Evolutionary conservation across 2,888 invertebrate genomes (phyloP).

Genomic region (Perizoma flavofasciatum): DNA sequence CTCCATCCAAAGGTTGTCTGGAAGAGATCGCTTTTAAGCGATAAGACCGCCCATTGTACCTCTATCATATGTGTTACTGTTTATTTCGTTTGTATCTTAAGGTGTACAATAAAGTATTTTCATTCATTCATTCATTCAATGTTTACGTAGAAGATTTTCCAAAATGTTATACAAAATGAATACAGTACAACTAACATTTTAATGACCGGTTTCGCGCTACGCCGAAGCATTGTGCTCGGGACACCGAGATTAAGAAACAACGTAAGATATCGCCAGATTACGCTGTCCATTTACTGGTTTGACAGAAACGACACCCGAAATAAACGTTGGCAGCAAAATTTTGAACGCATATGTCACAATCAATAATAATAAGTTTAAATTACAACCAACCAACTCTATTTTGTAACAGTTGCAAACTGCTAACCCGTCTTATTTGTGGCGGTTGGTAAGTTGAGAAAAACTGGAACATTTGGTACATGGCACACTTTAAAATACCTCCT

Average conservation of each 20-base stretch:
- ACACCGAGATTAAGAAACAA: conserved; percentile 16
- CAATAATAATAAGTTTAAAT: conserved; percentile 9
- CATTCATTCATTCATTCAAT: too few species aligned
- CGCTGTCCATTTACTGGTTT: conserved; percentile 16
- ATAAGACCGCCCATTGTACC: too few species aligned
- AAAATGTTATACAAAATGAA: background rate
- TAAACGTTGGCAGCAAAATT: conserved; percentile 35
- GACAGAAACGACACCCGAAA: conserved; percentile 28
- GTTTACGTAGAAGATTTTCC: background rate
- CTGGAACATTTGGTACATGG: too few species aligned
- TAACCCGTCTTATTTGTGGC: too few species aligned
- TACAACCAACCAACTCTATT: background rate
- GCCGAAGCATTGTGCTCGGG: conserved; percentile 3
- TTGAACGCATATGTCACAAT: conserved; percentile 10
- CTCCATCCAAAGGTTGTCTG: too few species aligned
- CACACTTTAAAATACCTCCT: too few species aligned
- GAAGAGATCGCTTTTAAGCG: too few species aligned
- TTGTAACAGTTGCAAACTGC: too few species aligned
- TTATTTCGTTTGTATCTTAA: too few species aligned
- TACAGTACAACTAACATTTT: conserved; percentile 3
- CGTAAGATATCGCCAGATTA: conserved; percentile 23
- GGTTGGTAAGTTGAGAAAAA: too few species aligned
- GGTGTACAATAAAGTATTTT: too few species aligned
- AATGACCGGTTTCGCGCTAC: conserved; percentile 5
- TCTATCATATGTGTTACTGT: too few species aligned